Conservation (phyloP, 2,888 invertebrate genomes). For the Falcaria lacertinaria region DNA sequence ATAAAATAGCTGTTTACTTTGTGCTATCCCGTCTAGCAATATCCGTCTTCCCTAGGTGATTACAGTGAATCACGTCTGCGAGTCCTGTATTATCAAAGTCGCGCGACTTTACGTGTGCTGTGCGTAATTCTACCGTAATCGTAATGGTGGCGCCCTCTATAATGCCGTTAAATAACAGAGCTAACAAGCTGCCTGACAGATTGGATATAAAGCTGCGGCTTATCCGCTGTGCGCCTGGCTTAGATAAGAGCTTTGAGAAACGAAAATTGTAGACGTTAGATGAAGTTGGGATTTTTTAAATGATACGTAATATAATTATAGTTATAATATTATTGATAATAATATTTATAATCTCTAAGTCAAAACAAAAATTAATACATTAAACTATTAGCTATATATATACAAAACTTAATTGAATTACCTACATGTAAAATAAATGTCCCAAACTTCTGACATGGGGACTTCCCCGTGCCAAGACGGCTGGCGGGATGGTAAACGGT, state of each 20-base stretch:
- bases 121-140: constrained; percentile 27
- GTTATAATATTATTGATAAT: no score
- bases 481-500: no score
- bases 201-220: background rate
- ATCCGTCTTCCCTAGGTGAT: constrained; percentile 25
- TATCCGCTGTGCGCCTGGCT: background rate
- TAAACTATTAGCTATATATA: no score
- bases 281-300: background rate
- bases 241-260: constrained; percentile 1
- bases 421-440: no score
- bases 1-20: no score
- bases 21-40: background rate
- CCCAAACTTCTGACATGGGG: no score
- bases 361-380: no score
- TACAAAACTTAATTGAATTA: no score
- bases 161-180: constrained; percentile 15
- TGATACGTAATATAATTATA: no score
- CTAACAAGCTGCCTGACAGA: constrained; percentile 1
- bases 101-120: constrained; percentile 24
- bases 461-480: no score
- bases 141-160: constrained; percentile 24
- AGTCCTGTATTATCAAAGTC: constrained; percentile 28
- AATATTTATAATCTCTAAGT: no score
- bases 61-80: constrained; percentile 25
- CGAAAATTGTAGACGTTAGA: background rate